Percentiles rank a stretch among this genome's conserved stretches.
phyloP scores from a whole-genome alignment of 2,888 invertebrate genomes.

The Caenorhabditis sinica region DNA sequence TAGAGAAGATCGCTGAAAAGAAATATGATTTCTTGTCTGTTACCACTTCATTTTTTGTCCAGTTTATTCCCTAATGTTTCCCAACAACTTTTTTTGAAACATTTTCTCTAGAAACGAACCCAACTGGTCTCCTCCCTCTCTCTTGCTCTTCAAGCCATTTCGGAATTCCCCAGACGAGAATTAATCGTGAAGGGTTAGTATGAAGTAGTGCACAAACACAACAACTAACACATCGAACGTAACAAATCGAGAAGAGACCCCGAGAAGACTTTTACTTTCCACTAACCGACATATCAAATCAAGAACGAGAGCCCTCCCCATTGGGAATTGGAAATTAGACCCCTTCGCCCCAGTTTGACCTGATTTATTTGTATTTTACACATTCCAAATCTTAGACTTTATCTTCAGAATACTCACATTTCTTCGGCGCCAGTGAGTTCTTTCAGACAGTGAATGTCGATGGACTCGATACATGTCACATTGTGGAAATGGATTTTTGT shows the following conservation, averaged over 20 bases:
- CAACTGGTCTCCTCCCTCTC: constrained; percentile 8
- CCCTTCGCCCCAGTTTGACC: constrained; percentile 5
- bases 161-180: constrained; percentile 59
- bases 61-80: constrained; percentile 24
- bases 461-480: constrained; percentile 66
- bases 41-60: constrained; percentile 21
- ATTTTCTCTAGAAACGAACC: constrained; percentile 28
- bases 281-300: constrained; percentile 38
- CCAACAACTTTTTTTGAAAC: constrained; percentile 20
- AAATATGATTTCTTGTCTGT: constrained; percentile 32
- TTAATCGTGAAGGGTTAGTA: constrained; percentile 65
- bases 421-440: constrained; percentile 74
- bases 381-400: constrained; percentile 3
- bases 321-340: constrained; percentile 35
- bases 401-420: constrained; percentile 61
- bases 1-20: constrained; percentile 70
- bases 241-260: constrained; percentile 40
- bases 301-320: not conserved
- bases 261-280: constrained; percentile 35
- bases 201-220: constrained; percentile 37
- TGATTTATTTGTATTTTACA: constrained; percentile 29
- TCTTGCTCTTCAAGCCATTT: not conserved
- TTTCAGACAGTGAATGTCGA: constrained; percentile 71
- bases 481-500: constrained; percentile 72
- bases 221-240: constrained; percentile 51